Evolutionary conservation across 2,888 invertebrate genomes (phyloP).

Genomic region (Rhopalosiphum nymphaeae): DNA sequence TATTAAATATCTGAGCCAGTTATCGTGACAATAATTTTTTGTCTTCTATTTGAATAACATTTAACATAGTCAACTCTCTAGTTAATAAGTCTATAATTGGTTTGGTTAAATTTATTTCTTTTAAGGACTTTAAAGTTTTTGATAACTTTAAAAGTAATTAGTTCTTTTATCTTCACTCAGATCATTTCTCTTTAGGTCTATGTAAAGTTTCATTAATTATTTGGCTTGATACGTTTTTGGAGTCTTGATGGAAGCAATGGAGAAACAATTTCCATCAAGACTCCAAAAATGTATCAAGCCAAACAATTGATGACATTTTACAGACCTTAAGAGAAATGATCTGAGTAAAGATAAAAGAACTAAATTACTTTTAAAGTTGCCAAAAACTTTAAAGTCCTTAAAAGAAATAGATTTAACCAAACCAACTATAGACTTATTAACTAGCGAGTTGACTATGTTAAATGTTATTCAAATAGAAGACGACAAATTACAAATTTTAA

Average conservation of each 20-base stretch:
- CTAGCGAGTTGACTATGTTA: slow-evolving; percentile 21
- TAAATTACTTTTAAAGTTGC: neutral
- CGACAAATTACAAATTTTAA: neutral
- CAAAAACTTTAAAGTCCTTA: neutral
- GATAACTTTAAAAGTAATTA: neutral
- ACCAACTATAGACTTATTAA: neutral
- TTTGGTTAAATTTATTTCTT: slow-evolving; percentile 25
- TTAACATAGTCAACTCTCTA: slow-evolving; percentile 30
- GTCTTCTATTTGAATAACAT: neutral
- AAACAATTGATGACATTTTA: neutral
- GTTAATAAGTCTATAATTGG: neutral
- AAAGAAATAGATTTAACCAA: slow-evolving; percentile 23
- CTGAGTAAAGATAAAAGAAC: slow-evolving; percentile 26
- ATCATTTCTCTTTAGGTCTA: neutral
- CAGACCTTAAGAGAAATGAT: neutral
- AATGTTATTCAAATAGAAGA: slow-evolving; percentile 8
- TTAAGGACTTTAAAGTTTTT: neutral
- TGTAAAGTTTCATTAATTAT: neutral
- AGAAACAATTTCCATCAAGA: neutral
- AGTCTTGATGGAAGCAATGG: neutral
- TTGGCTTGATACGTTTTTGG: slow-evolving; percentile 14
- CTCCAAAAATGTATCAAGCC: slow-evolving; percentile 6
- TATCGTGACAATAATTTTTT: neutral
- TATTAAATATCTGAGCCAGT: slow-evolving; percentile 33
- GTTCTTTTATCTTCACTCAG: slow-evolving; percentile 25